These are phyloP conservation scores for Microplitis deprimator DNA, from an alignment of 2,888 invertebrate species.

Conservation along the genomic window DNA sequence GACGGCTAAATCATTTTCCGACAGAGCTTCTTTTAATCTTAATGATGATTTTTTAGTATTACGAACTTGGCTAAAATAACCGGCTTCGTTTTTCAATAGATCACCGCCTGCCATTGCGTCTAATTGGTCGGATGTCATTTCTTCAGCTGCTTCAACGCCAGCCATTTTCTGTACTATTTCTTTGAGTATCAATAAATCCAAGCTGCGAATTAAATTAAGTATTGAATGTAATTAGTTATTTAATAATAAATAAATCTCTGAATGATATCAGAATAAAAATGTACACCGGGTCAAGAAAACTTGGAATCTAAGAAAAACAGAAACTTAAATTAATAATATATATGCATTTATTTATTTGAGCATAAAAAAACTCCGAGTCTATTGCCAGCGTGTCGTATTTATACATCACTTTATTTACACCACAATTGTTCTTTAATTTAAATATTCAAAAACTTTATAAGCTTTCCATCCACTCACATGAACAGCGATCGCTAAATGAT, in stretches of 20 bases:
- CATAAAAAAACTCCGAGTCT: conserved; percentile 21
- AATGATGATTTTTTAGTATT: conserved; percentile 97
- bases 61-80: conserved; percentile 96
- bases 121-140: conserved; percentile 95
- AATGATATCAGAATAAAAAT: not conserved
- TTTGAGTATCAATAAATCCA: conserved; percentile 92
- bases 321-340: conserved; percentile 34
- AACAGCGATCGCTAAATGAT: conserved; percentile 10
- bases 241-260: conserved; percentile 18
- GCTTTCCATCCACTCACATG: conserved; percentile 1
- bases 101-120: conserved; percentile 99
- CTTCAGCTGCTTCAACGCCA: conserved; percentile 96
- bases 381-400: conserved; percentile 1
- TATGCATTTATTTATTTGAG: conserved; percentile 17
- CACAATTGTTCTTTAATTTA: not conserved
- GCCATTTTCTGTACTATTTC: conserved; percentile 99
- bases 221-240: conserved; percentile 21
- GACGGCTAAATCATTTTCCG: conserved; percentile 93
- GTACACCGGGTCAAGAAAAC: conserved; percentile 48
- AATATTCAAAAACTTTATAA: not conserved
- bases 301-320: conserved; percentile 51
- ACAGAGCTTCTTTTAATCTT: conserved; percentile 94
- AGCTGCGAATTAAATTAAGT: conserved; percentile 73
- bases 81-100: conserved; percentile 94
- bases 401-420: not conserved